Evolutionary conservation across 2,797 vertebrate genomes (phyloP), one percentile per base, ranked within the genome.

Genomic region (Anguilla anguilla): DNA sequence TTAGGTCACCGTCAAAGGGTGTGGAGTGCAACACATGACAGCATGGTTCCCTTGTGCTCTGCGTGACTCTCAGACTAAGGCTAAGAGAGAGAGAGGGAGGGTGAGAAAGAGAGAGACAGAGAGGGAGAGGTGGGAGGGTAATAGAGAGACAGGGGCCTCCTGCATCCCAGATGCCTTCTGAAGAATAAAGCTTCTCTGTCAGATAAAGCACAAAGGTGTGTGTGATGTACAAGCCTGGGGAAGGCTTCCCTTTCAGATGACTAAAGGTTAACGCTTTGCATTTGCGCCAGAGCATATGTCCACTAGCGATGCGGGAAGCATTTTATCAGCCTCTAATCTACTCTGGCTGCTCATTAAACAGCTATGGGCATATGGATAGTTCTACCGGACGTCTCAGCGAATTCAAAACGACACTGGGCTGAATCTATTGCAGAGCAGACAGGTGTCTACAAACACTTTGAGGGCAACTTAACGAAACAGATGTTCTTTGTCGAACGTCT

Each of bases 101-200:
- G 67, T 11, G 28, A 17, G 28, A 72, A 6, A 17, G 67, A 10
- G n/a, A 7, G 9, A 28, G 9, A 28, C n/a, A 72, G 17, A 31
- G 28, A 74, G 72, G 15, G 31, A 74, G 13, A 11, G 72, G 31
- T 10, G 15, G 11, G 17, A 2, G 72, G 31, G 31, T 13, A 15
- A 1, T 2, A 79, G 1, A 79, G 39, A 79, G 15, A 46, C 2
- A 19, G 15, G 35, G 39, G 35, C 39, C 74, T 46, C 35, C 72
- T 39, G 15, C 31, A 2, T 35, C 4, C 31, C 19, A 17, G 31
- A 74, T 35, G 31, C 31, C 72, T 31, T 74, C 31, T 74, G 69
- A 74, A 74, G 69, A 74, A 74, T 4, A 74, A 74, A 74, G 69
- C 35, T 77, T 4, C 28, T 67, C 31, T 77, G 72, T 77, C 72